Base-by-base conservation (phyloP, 1,140 invertebrate genomes). In the Drosophila santomea region DNA sequence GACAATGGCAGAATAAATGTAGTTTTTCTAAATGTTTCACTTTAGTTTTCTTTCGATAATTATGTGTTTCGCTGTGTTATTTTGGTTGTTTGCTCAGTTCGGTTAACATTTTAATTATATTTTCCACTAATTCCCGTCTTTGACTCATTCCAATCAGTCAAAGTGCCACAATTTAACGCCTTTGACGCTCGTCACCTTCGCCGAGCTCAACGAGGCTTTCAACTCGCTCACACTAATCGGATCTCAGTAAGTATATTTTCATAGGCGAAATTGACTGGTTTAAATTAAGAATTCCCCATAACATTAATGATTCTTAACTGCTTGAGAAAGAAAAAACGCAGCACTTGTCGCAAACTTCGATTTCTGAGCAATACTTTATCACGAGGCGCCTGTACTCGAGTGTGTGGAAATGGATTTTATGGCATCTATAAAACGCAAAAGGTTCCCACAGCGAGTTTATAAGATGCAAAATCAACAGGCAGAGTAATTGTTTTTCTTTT, bases 381-480 rank as follows among this genome's bases (percentile, higher is more conserved):
- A 47, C 28, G 59, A 39, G 12, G 4, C 45, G n/a, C 43, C 25
- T 50, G 43, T 41, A 63, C 36, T 8, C 8, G 32, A 50, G 41
- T 15, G 38, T 57, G 41, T 73, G 41, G 58, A 67, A 78, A 74
- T 74, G 44, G 44, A 67, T 52, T 81, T 81, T 83, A 83, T 75
- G 62, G 80, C 74, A 35, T 55, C 63, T 78, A 82, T 83, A 83
- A 82, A 82, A 82, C 60, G 63, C 63, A 82, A 82, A 82, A 78
- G 74, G 69, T 83, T 83, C 80, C 80, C 80, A 83, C 80, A 82
- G 80, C 79, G 23, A 57, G 79, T 81, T 67, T 78, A 60, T 52
- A 59, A 74, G 59, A 83, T 83, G 74, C 79, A 78, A 83, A 75
- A 75, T 75, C 67, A 83, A 82, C 79, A 83, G 79, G 74, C 79